Evolutionary conservation across 2,888 invertebrate genomes (phyloP).

Genomic region (Nomada fabriciana): DNA sequence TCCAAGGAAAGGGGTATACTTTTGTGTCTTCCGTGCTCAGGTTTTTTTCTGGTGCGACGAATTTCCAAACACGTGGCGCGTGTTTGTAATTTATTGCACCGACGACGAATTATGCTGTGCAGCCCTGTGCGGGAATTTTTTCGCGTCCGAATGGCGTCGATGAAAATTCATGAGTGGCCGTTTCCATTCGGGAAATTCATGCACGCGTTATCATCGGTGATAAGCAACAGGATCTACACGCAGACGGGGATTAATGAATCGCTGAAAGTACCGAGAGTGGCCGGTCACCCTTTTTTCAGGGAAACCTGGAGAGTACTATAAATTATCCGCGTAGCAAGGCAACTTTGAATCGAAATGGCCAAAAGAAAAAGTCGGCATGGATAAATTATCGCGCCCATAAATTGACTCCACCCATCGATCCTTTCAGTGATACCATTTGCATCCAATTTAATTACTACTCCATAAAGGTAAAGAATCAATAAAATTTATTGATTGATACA

Average conservation of each 20-base stretch:
- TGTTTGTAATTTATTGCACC: not conserved
- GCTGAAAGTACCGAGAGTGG: slow-evolving; percentile 40
- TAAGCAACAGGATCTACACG: slow-evolving; percentile 42
- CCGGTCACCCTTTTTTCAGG: slow-evolving; percentile 42
- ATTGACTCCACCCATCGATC: not conserved
- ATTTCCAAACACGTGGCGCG: not conserved
- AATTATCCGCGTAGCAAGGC: slow-evolving; percentile 45
- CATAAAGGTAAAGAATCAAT: not conserved
- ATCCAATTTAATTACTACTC: slow-evolving; percentile 25
- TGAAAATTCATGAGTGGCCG: slow-evolving; percentile 42
- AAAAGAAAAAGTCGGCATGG: slow-evolving; percentile 17
- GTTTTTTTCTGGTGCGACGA: too few relatives aligned
- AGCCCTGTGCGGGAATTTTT: not conserved
- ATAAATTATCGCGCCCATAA: slow-evolving; percentile 31
- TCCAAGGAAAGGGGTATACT: too few relatives aligned
- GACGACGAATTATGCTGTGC: not conserved
- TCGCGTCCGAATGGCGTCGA: not conserved
- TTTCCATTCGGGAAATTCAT: not conserved
- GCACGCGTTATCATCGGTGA: slow-evolving; percentile 45
- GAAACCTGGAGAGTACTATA: slow-evolving; percentile 51
- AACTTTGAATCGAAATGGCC: not conserved
- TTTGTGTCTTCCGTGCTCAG: too few relatives aligned
- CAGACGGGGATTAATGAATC: slow-evolving; percentile 49
- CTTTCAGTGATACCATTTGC: slow-evolving; percentile 5
- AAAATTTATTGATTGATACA: too few relatives aligned